Conservation (phyloP, 2,113 vertebrate genomes). For the Caloenas nicobarica region DNA sequence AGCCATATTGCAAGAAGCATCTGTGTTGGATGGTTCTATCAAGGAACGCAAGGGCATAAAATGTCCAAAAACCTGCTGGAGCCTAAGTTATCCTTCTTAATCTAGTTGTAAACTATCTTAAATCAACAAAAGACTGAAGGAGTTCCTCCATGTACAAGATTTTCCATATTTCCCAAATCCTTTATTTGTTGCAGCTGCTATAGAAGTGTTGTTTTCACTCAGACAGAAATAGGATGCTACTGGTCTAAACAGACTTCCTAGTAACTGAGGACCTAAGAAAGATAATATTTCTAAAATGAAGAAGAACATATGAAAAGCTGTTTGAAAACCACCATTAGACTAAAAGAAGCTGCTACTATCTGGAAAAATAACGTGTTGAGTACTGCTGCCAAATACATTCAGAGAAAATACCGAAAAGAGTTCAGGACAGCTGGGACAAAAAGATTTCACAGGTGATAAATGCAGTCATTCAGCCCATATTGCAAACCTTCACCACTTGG, state of each 20-base stretch:
- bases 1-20: neutral
- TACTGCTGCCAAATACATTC: neutral
- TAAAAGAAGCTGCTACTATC: neutral
- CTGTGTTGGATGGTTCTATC: neutral
- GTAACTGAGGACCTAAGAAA: neutral
- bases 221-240: neutral
- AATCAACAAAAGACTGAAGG: neutral
- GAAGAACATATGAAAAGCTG: neutral
- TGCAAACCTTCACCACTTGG: neutral
- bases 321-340: neutral
- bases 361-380: neutral
- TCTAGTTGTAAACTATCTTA: neutral
- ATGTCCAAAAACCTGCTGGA: neutral
- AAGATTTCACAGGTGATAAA: conserved; percentile 4
- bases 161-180: neutral
- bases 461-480: neutral
- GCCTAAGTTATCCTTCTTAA: neutral
- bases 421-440: neutral
- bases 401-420: neutral
- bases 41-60: neutral
- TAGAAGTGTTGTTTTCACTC: neutral
- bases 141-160: neutral
- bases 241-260: neutral
- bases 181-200: neutral
- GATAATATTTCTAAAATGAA: neutral